A percentile compares a stretch with the other conserved stretches of the same genome.
Evolutionary conservation across 2,888 invertebrate species (phyloP).

Genomic region (Drosophila austrosaltans): DNA sequence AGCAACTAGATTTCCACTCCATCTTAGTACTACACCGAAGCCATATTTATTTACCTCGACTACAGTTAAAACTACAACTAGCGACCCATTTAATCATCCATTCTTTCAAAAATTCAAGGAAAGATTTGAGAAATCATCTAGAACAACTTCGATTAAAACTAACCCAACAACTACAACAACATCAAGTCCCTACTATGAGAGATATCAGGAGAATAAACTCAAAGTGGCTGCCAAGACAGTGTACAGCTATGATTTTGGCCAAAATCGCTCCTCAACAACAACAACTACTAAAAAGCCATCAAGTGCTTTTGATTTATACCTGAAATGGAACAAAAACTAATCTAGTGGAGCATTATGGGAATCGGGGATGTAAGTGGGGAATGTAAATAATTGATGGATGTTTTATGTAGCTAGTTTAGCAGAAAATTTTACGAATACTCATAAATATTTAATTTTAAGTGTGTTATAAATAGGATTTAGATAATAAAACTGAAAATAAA

Average conservation of each 20-base stretch:
- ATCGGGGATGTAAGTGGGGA: conserved; percentile 42
- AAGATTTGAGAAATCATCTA: conserved; percentile 35
- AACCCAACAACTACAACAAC: conserved; percentile 26
- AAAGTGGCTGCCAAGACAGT: conserved; percentile 57
- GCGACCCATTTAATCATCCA: conserved; percentile 55
- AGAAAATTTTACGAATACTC: conserved; percentile 58
- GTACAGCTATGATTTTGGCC: conserved; percentile 54
- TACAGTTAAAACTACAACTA: conserved; percentile 37
- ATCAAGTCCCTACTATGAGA: conserved; percentile 59
- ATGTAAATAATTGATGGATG: conserved; percentile 48
- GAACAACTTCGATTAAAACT: conserved; percentile 1
- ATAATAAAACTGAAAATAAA: conserved; percentile 61
- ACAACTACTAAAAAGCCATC: conserved; percentile 38
- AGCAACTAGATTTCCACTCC: conserved; percentile 12
- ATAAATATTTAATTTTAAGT: conserved; percentile 61
- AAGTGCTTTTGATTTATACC: conserved; percentile 38
- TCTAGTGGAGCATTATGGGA: conserved; percentile 11
- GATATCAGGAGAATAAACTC: conserved; percentile 59
- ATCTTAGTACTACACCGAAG: conserved; percentile 49
- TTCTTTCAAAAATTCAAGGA: conserved; percentile 63
- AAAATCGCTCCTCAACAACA: conserved; percentile 40
- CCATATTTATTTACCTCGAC: conserved; percentile 62
- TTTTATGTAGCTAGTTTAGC: conserved; percentile 47
- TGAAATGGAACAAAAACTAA: conserved; percentile 38
- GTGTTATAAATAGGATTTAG: conserved; percentile 55